phyloP scores from a whole-genome alignment of 2,113 vertebrate genomes.

The Menura novaehollandiae region DNA sequence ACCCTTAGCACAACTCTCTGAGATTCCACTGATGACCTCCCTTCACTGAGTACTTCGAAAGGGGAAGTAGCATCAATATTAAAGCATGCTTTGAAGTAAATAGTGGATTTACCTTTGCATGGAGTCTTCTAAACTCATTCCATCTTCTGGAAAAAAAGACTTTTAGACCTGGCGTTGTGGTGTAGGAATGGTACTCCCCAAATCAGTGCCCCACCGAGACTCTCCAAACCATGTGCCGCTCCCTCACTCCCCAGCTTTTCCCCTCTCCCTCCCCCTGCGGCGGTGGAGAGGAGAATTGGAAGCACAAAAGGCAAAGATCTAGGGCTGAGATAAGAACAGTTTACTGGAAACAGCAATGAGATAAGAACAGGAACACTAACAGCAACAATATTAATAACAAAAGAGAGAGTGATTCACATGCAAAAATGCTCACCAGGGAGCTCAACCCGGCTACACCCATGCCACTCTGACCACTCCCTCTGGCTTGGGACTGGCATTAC shows the following conservation, averaged over 20 bases:
- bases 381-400: background rate
- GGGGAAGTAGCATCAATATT: background rate
- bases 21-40: background rate
- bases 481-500: background rate
- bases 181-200: background rate
- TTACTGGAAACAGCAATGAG: background rate
- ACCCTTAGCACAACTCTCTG: background rate
- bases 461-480: background rate
- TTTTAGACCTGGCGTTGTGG: background rate
- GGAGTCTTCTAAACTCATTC: background rate
- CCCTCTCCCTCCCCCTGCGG: background rate
- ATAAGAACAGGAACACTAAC: background rate
- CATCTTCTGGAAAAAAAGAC: background rate
- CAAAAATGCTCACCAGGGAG: background rate
- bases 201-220: background rate
- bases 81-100: background rate
- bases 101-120: background rate
- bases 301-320: background rate
- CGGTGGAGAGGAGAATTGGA: background rate
- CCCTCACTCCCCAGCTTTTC: background rate
- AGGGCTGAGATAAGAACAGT: background rate
- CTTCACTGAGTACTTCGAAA: background rate
- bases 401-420: background rate
- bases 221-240: accelerated
- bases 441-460: background rate